Evolutionary conservation across 2,888 invertebrate species (phyloP), one percentile per base, ranked within the genome.

Genomic region (Tipula lateralis): DNA sequence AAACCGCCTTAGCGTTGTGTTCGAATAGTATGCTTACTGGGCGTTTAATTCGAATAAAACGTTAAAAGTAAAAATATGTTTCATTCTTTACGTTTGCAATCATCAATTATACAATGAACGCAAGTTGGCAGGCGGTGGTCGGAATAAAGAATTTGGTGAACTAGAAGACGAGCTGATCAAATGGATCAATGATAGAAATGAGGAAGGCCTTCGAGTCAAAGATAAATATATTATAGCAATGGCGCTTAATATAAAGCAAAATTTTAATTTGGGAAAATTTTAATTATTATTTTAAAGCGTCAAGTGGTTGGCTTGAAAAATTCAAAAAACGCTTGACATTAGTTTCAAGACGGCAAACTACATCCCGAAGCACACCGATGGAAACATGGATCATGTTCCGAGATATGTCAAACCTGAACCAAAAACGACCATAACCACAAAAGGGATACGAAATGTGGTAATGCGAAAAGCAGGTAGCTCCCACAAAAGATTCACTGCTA

Each of bases 141-240:
- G 80, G 80, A 80, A 80, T 80, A 80, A 29, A 3, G 83, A 83
- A 83, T 83, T 83, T 83, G 83, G 12, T 9, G 82, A 82, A 82
- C 24, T 82, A 29, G 82, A 82, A 82, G 29, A 24, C 2, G 13
- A 82, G 32, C 32, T 83, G 32, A 83, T 83, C 32, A 32, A 30
- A 30, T 83, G 30, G 32, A 32, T 82, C 24, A 6, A 29, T 24
- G 13, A 82, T 82, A 82, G 82, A 29, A 82, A 82, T 29, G 29
- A 82, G 7, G 29, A 82, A 82, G 82, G 82, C 29, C 12, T 82
- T 7, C 82, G 82, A 12, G 82, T 82, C 29, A 82, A 82, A 82
- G 82, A 82, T 82, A 82, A 82, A 82, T 82, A 82, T 82, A 82
- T 82, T 82, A n/a, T n/a, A n/a, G n/a, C n/a, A n/a, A n/a, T n/a